These are phyloP conservation scores for Temnothorax nylanderi DNA, from an alignment of 1,140 invertebrate species.

Conservation along the genomic window DNA sequence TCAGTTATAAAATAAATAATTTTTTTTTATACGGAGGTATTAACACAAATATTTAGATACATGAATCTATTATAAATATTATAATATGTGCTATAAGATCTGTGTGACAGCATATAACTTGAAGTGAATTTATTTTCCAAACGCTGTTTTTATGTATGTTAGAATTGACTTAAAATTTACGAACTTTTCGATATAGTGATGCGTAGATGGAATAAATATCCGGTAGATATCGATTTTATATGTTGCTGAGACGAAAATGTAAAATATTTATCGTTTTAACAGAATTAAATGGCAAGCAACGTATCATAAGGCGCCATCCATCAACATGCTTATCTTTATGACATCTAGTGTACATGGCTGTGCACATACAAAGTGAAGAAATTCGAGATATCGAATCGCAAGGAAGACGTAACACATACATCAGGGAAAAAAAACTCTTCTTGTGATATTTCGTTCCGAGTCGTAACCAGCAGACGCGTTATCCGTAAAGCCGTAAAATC, in stretches of 20 bases:
- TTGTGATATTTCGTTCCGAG: conserved; percentile 60
- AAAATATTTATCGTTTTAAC: background rate
- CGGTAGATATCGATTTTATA: background rate
- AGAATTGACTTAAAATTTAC: background rate
- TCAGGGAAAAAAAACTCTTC: background rate
- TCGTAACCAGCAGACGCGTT: conserved; percentile 65
- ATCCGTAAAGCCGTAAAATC: conserved; percentile 69
- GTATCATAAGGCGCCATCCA: conserved; percentile 1
- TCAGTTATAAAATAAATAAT: background rate
- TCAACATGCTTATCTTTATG: conserved; percentile 33
- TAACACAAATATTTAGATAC: background rate
- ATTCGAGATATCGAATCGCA: conserved; percentile 42
- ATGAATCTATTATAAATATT: background rate
- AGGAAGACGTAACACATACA: conserved; percentile 36
- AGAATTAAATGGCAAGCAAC: conserved; percentile 22
- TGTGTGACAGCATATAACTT: background rate
- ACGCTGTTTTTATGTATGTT: background rate
- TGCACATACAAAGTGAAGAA: conserved; percentile 27
- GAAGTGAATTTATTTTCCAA: background rate
- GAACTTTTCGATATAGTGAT: background rate
- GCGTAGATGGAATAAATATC: background rate
- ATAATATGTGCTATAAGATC: background rate
- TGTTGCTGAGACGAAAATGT: background rate
- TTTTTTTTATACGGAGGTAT: background rate
- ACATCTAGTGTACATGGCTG: background rate